These are phyloP conservation scores for Anarrhichthys ocellatus DNA, from an alignment of 2,113 vertebrate genomes.

Conservation along the genomic window DNA sequence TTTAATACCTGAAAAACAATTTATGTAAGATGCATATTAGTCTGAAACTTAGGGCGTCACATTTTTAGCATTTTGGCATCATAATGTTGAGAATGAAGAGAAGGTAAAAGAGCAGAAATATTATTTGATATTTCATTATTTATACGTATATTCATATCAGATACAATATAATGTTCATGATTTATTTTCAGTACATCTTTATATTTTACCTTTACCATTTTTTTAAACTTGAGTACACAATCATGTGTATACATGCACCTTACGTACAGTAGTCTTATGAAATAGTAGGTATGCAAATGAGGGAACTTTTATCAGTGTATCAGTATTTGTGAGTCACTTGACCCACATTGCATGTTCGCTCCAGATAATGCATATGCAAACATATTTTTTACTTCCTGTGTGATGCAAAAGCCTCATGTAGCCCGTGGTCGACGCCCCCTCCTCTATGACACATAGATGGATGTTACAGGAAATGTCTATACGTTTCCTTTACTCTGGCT, in stretches of 20 bases:
- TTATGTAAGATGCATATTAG: background rate
- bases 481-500: constrained; percentile 59
- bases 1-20: background rate
- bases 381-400: constrained; percentile 47
- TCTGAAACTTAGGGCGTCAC: background rate
- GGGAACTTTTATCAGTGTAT: constrained; percentile 39
- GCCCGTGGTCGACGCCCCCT: constrained; percentile 11
- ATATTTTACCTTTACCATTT: background rate
- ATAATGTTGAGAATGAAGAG: background rate
- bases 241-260: background rate
- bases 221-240: background rate
- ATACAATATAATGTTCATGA: background rate
- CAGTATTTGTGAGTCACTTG: constrained; percentile 42
- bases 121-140: background rate
- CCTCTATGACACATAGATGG: constrained; percentile 26
- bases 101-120: background rate
- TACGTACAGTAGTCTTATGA: background rate
- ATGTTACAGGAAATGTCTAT: constrained; percentile 69
- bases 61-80: background rate
- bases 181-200: background rate
- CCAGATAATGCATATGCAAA: constrained; percentile 54
- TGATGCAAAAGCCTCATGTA: constrained; percentile 27
- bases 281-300: background rate
- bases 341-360: constrained; percentile 13
- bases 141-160: background rate